phyloP scores from a whole-genome alignment of 2,113 vertebrate species.

The Holacanthus passer region DNA sequence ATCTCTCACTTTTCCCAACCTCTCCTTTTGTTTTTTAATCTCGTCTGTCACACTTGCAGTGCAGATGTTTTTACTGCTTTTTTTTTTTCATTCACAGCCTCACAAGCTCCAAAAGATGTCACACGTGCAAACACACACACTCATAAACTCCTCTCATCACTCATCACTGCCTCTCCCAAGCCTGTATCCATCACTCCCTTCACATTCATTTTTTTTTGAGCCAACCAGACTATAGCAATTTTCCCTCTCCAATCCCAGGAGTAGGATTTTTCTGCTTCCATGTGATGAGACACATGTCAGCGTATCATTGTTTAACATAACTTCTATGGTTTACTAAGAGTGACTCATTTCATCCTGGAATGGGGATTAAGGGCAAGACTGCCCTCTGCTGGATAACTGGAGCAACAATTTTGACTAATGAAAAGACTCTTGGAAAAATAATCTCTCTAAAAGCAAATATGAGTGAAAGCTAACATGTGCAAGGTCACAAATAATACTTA shows the following conservation, averaged over 20 bases:
- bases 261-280: constrained; percentile 25
- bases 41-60: not conserved
- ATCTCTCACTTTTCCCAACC: constrained; percentile 42
- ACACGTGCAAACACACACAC: constrained; percentile 30
- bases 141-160: constrained; percentile 30
- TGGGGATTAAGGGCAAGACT: constrained; percentile 41
- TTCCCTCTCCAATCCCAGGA: constrained; percentile 55
- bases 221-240: constrained; percentile 53
- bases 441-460: not conserved
- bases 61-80: constrained; percentile 45
- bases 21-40: constrained; percentile 20
- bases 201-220: constrained; percentile 23
- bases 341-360: constrained; percentile 56
- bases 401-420: not conserved
- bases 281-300: constrained; percentile 63
- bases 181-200: constrained; percentile 33
- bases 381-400: constrained; percentile 68
- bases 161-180: constrained; percentile 10
- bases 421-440: not conserved
- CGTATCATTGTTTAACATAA: constrained; percentile 64
- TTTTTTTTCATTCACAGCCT: not conserved
- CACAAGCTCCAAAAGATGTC: too few species aligned
- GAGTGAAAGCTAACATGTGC: not conserved
- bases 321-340: constrained; percentile 43
- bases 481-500: not conserved